phyloP scores from a whole-genome alignment of 2,797 vertebrate species.

The Alcedo atthis region DNA sequence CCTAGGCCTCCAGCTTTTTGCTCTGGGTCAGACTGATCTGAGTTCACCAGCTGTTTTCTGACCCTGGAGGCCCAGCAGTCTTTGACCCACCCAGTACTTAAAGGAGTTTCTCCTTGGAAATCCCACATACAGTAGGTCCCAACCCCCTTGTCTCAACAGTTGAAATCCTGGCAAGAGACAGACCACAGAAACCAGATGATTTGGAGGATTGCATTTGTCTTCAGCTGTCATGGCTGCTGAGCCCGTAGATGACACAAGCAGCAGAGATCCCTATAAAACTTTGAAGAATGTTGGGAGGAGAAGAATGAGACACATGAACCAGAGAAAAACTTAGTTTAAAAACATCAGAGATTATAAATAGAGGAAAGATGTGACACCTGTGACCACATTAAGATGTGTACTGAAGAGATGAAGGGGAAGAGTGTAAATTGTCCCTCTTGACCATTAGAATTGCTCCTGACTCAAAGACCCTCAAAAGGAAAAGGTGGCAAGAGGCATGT shows the following conservation, averaged over 20 bases:
- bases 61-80: background rate
- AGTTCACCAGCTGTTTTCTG: background rate
- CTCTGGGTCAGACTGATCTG: background rate
- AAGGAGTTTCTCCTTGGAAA: background rate
- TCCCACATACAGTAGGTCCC: background rate
- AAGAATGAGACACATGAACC: background rate
- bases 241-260: background rate
- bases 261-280: background rate
- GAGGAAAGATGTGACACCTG: background rate
- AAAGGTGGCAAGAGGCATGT: background rate
- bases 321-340: background rate
- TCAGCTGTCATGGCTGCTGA: background rate
- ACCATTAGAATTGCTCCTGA: background rate
- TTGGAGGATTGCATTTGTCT: background rate
- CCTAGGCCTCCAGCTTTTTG: background rate
- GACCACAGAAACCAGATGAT: background rate
- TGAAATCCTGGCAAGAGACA: background rate
- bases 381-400: background rate
- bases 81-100: background rate
- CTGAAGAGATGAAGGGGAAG: background rate
- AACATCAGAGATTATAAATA: background rate
- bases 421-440: background rate
- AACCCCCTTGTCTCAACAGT: background rate
- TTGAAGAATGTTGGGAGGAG: background rate
- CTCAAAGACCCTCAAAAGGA: background rate